Evolutionary conservation across 2,797 vertebrate genomes (phyloP), one percentile per base, ranked within the genome.

Genomic region (Sciurus carolinensis): DNA sequence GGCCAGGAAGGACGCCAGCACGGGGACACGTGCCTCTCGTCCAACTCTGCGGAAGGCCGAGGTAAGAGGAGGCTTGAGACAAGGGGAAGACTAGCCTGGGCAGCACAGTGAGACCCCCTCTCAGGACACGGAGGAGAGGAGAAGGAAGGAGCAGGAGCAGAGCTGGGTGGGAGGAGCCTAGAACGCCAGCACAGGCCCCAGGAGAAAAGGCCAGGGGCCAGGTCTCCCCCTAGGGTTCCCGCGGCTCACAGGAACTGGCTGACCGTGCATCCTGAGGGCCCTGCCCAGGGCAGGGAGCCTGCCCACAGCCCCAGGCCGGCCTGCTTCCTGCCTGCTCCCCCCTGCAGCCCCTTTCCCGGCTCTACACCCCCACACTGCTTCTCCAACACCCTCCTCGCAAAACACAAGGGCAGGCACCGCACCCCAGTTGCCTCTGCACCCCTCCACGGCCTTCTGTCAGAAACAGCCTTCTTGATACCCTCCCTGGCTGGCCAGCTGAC

Each of bases 381-480:
- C 66, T 81, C 33, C 30, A 5, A 1, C 12, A 24, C 10, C 64
- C 57, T 42, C 22, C 36, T 6, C 7, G 47, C 36, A 57, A 33
- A 22, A n/a, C 33, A 50, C n/a, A 1, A 0, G 2, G 59, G 33
- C 69, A 11, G 36, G 13, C 7, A 14, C n/a, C 42, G 7, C 12
- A 3, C 5, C 7, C 39, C 36, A 28, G 0, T 1, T 4, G 50
- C 54, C 8, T 17, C 20, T 44, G 6, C 11, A 3, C 1, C 30
- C 0, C 80, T 75, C 22, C 0, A 5, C 3, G 33, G 26, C 30
- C 30, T 42, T 24, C 5, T 3, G 5, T 22, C 12, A 28, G 54
- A 59, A 54, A 22, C 3, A 0, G 7, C 8, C 83, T 44, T 62
- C 44, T 14, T 64, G 13, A 3, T 1, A 3, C 0, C 9, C 75